These are phyloP conservation scores for Dascillus cervinus DNA, from an alignment of 2,888 invertebrate genomes.

Conservation along the genomic window DNA sequence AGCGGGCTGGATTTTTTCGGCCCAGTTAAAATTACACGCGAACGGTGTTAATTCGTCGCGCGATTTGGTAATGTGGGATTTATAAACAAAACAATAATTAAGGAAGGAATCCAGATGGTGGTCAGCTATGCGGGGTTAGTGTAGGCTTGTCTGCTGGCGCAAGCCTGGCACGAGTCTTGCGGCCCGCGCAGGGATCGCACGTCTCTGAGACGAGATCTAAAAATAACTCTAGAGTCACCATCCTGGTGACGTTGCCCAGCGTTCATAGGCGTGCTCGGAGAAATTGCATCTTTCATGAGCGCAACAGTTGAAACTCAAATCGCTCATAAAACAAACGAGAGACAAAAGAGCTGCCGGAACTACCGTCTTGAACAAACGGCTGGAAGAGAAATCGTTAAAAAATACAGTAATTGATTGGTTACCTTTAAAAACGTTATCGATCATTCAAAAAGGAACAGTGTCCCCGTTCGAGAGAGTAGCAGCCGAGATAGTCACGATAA, in stretches of 20 bases:
- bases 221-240: conserved; percentile 18
- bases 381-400: no score
- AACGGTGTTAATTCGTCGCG: no score
- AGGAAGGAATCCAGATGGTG: conserved; percentile 16
- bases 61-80: no score
- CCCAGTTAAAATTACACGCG: no score
- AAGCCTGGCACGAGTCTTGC: conserved; percentile 20
- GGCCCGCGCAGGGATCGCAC: conserved; percentile 15
- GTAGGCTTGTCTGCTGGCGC: conserved; percentile 18
- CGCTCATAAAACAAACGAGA: no score
- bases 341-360: no score
- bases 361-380: no score
- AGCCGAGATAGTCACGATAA: conserved; percentile 21
- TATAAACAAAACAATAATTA: conserved; percentile 15
- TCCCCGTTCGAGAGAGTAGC: conserved; percentile 17
- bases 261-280: conserved; percentile 12
- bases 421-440: conserved; percentile 17
- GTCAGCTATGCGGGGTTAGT: conserved; percentile 16
- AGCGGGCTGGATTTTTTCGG: no score
- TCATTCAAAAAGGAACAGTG: conserved; percentile 16
- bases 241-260: conserved; percentile 15
- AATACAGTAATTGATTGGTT: no score
- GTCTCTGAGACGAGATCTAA: conserved; percentile 17
- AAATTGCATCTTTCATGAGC: no score
- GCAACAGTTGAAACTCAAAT: no score